phyloP scores from a whole-genome alignment of 2,113 vertebrate species.

The Eretmochelys imbricata region DNA sequence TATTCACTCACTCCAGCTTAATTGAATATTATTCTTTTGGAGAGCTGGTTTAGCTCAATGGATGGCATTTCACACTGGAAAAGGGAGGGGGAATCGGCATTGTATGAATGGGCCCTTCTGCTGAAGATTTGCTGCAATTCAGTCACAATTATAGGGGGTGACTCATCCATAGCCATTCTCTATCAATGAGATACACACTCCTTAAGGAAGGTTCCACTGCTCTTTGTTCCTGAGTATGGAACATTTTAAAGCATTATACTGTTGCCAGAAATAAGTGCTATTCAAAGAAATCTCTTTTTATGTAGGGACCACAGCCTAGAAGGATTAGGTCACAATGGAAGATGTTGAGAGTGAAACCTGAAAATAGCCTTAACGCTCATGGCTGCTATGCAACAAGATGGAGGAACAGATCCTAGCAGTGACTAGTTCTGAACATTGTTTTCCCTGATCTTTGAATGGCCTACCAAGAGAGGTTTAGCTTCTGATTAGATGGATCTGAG shows the following conservation, averaged over 20 bases:
- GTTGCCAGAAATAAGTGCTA: conserved; percentile 18
- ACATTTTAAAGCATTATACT: not conserved
- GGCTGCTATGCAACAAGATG: not conserved
- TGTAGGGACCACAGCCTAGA: not conserved
- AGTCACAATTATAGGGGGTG: not conserved
- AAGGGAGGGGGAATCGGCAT: not conserved
- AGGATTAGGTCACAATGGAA: not conserved
- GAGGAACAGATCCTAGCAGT: not conserved
- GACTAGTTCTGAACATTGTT: not conserved
- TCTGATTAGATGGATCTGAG: not conserved
- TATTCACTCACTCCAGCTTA: accelerated
- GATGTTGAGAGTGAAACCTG: not conserved
- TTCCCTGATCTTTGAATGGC: not conserved
- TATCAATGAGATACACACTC: not conserved
- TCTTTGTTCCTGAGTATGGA: not conserved
- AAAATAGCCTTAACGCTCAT: not conserved
- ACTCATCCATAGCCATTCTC: not conserved
- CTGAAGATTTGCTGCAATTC: not conserved
- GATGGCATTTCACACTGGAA: not conserved
- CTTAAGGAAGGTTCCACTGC: not conserved
- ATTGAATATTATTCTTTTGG: accelerated
- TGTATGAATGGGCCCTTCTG: not conserved
- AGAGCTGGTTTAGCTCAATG: not conserved
- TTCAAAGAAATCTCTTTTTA: not conserved
- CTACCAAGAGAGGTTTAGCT: not conserved